These are phyloP conservation scores for Aromia moschata DNA, from an alignment of 2,888 invertebrate species.

Conservation along the genomic window DNA sequence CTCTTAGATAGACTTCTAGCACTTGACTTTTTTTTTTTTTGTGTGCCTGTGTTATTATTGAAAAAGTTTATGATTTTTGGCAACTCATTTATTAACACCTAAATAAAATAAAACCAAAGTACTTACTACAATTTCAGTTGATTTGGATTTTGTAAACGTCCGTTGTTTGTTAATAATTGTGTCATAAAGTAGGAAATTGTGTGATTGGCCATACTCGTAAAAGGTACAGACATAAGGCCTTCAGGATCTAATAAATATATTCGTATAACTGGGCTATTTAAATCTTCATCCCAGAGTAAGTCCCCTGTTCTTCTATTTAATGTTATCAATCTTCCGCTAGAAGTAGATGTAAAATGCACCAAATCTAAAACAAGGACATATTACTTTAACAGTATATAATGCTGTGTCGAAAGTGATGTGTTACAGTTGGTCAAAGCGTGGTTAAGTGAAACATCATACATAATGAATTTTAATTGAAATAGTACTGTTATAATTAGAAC, in stretches of 20 bases:
- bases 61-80: too few relatives aligned
- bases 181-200: conserved; percentile 73
- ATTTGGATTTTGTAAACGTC: conserved; percentile 59
- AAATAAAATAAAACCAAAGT: conserved; percentile 21
- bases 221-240: conserved; percentile 84
- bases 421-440: too few relatives aligned
- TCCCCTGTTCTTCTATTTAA: conserved; percentile 84
- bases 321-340: conserved; percentile 86
- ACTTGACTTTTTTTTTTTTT: too few relatives aligned
- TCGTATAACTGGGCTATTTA: conserved; percentile 90
- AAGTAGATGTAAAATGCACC: conserved; percentile 90
- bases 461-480: too few relatives aligned
- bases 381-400: not conserved
- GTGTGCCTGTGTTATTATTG: too few relatives aligned
- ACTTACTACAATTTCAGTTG: conserved; percentile 67
- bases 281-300: conserved; percentile 86
- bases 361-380: conserved; percentile 68
- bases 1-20: too few relatives aligned
- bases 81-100: too few relatives aligned
- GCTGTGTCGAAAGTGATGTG: not conserved
- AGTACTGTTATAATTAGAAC: too few relatives aligned
- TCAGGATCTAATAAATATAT: conserved; percentile 82
- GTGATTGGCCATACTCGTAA: conserved; percentile 88
- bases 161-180: conserved; percentile 57
- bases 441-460: too few relatives aligned